These are phyloP conservation scores for Cryptoblepharus egeriae DNA, from an alignment of 2,797 vertebrate species.

Conservation along the genomic window DNA sequence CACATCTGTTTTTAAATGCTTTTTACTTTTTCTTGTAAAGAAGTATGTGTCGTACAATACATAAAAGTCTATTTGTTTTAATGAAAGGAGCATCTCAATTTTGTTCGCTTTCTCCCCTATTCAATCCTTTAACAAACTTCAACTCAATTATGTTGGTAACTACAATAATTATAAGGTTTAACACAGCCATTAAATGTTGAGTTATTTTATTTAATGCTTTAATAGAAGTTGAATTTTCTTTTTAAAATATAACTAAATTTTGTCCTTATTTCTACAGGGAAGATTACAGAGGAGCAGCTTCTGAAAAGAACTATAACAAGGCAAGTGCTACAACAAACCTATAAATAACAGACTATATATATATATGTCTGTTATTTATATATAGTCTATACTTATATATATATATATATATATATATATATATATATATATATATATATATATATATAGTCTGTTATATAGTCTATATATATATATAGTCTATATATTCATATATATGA, in stretches of 20 bases:
- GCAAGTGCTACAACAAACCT: constrained; percentile 22
- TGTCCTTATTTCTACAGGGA: constrained; percentile 40
- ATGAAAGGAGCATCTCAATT: constrained; percentile 64
- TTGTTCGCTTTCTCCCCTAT: constrained; percentile 54
- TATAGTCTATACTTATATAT: no score
- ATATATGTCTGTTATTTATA: no score
- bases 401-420: neutral
- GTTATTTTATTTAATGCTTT: constrained; percentile 64
- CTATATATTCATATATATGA: neutral
- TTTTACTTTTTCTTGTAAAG: constrained; percentile 58
- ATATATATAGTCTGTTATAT: no score
- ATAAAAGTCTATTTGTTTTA: constrained; percentile 66
- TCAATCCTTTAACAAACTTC: constrained; percentile 65
- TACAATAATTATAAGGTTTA: constrained; percentile 71
- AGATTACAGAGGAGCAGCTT: constrained; percentile 36
- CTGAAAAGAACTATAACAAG: neutral
- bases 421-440: neutral
- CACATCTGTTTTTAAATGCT: constrained; percentile 63
- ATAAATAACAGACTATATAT: constrained; percentile 21
- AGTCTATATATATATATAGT: constrained; percentile 19
- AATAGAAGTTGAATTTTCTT: constrained; percentile 47
- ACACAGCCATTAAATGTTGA: constrained; percentile 63
- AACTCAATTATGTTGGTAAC: constrained; percentile 68
- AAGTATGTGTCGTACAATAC: constrained; percentile 57
- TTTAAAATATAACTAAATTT: constrained; percentile 58